Conservation (phyloP, 2,797 vertebrate genomes). For the Philypnodon macrostomus region DNA sequence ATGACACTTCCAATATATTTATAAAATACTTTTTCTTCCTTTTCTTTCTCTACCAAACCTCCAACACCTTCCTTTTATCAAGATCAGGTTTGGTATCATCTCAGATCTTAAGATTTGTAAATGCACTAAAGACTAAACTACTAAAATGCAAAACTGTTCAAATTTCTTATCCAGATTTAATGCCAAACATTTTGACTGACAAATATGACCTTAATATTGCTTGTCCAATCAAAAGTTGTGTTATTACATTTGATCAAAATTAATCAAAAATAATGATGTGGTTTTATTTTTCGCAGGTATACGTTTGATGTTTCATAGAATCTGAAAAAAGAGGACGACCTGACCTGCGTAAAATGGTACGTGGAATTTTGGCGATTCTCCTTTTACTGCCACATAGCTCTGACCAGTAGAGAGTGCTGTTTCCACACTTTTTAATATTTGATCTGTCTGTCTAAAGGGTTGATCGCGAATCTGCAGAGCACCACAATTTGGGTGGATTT, state of each 20-base stretch:
- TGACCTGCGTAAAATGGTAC: constrained; percentile 55
- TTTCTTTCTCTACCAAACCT: constrained; percentile 26
- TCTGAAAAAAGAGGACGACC: constrained; percentile 14
- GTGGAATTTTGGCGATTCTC: constrained; percentile 11
- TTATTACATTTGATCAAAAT: constrained; percentile 3
- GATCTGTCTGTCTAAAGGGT: constrained; percentile 56
- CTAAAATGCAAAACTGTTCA: too few species aligned
- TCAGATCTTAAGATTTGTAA: too few species aligned
- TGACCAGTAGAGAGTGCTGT: constrained; percentile 67
- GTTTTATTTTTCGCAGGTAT: constrained; percentile 51
- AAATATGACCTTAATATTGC: neutral
- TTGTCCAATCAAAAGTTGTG: neutral
- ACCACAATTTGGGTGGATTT: constrained; percentile 17
- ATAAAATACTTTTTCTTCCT: too few species aligned
- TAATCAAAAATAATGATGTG: constrained; percentile 5
- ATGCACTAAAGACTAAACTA: too few species aligned
- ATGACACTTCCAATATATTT: neutral
- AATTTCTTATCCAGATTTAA: too few species aligned
- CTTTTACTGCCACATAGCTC: constrained; percentile 21
- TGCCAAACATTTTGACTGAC: too few species aligned
- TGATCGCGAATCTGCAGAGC: constrained; percentile 13
- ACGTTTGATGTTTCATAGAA: constrained; percentile 15
- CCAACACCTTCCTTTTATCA: constrained; percentile 26
- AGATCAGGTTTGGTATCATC: too few species aligned
- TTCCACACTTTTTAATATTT: constrained; percentile 32